A percentile compares a stretch with the other conserved stretches of the same genome.
phyloP scores from a whole-genome alignment of 2,797 vertebrate genomes.

The Lateolabrax maculatus region DNA sequence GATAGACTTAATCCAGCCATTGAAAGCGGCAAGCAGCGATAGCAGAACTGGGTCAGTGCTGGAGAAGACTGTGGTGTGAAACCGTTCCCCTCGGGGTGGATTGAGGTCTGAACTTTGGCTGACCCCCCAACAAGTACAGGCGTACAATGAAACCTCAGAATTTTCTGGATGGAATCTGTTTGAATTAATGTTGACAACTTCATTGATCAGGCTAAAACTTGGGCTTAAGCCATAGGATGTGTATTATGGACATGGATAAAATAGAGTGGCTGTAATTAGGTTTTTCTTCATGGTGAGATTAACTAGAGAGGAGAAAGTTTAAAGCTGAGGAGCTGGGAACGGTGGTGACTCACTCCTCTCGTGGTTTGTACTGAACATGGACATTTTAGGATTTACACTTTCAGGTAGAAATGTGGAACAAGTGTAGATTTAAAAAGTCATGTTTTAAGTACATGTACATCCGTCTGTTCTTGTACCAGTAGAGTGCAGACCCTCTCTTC shows the following conservation, averaged over 20 bases:
- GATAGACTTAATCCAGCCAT: conserved; percentile 81
- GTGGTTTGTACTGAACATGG: conserved; percentile 8
- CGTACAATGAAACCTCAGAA: conserved; percentile 59
- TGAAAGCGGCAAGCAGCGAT: conserved; percentile 74
- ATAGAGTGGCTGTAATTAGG: conserved; percentile 65
- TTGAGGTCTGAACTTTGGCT: conserved; percentile 82
- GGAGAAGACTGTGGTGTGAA: conserved; percentile 74
- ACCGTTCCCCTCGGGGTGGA: conserved; percentile 70
- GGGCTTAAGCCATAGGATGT: conserved; percentile 52
- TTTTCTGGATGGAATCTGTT: conserved; percentile 51
- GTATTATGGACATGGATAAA: conserved; percentile 57
- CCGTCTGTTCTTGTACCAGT: not conserved
- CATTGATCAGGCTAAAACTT: conserved; percentile 64
- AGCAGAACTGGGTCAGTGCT: conserved; percentile 83
- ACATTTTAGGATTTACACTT: conserved; percentile 12
- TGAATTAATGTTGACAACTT: conserved; percentile 72
- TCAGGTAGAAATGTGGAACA: conserved; percentile 21
- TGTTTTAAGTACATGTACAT: not conserved
- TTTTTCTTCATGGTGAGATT: conserved; percentile 66
- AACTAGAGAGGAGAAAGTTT: conserved; percentile 40
- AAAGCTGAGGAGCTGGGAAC: conserved; percentile 33
- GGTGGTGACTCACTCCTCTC: conserved; percentile 24
- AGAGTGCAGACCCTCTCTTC: not conserved
- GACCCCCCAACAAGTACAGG: conserved; percentile 71
- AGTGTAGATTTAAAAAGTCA: not conserved